These are phyloP conservation scores for Cyprinella venusta DNA, from an alignment of 2,797 vertebrate species.

Conservation along the genomic window DNA sequence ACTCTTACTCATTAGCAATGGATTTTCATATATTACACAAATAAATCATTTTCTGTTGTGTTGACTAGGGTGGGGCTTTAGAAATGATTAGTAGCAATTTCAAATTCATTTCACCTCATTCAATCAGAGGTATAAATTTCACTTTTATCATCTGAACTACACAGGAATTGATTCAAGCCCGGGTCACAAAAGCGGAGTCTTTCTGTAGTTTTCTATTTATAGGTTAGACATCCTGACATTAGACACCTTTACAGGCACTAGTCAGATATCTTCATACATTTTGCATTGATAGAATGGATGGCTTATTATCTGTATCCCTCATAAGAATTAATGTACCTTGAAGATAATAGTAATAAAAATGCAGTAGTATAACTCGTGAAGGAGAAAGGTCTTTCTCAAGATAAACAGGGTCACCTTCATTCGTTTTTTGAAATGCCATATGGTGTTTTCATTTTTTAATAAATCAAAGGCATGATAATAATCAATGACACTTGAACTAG, in stretches of 20 bases:
- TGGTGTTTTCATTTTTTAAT: neutral
- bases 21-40: constrained; percentile 9
- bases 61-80: constrained; percentile 3
- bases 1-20: neutral
- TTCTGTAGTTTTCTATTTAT: constrained; percentile 30
- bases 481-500: neutral
- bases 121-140: neutral
- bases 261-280: constrained; percentile 43
- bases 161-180: constrained; percentile 19
- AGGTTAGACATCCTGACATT: constrained; percentile 33
- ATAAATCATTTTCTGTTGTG: constrained; percentile 9
- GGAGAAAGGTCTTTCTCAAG: neutral
- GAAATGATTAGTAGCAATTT: constrained; percentile 2
- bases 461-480: neutral
- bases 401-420: constrained; percentile 15
- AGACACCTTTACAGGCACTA: constrained; percentile 35
- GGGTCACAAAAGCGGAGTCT: neutral
- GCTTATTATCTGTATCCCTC: constrained; percentile 22
- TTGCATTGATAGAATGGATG: constrained; percentile 28
- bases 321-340: constrained; percentile 5
- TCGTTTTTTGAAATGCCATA: neutral
- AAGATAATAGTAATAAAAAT: constrained; percentile 18
- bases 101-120: neutral
- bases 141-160: neutral
- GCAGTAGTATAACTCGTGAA: constrained; percentile 1